Percentiles rank a stretch among this genome's conserved stretches.
Evolutionary conservation across 2,888 invertebrate species (phyloP).

Genomic region (Drosophila kuntzei): DNA sequence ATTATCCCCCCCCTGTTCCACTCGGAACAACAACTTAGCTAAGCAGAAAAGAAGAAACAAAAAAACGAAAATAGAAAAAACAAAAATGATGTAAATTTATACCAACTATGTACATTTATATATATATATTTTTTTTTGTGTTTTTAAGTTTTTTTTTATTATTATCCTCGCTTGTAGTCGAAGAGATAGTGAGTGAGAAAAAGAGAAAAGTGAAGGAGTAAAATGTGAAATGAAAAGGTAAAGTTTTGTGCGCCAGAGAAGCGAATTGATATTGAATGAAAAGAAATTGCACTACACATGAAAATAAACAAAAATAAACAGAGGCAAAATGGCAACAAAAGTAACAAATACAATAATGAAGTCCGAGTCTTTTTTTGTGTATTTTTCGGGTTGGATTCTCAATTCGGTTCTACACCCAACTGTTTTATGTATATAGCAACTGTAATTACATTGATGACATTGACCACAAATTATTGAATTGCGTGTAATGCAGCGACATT

Average conservation of each 20-base stretch:
- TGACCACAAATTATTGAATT: constrained; percentile 72
- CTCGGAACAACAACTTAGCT: constrained; percentile 21
- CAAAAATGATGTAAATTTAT: constrained; percentile 39
- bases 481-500: constrained; percentile 53
- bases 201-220: constrained; percentile 13
- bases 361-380: constrained; percentile 5
- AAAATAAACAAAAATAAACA: constrained; percentile 45
- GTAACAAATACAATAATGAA: constrained; percentile 16
- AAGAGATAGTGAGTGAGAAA: constrained; percentile 13
- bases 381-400: background rate
- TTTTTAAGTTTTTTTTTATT: constrained; percentile 38
- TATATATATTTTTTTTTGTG: constrained; percentile 28
- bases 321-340: constrained; percentile 35
- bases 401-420: constrained; percentile 1
- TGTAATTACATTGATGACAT: constrained; percentile 58
- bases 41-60: constrained; percentile 1
- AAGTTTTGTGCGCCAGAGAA: constrained; percentile 37
- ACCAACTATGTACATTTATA: constrained; percentile 48
- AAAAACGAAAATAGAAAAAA: constrained; percentile 21
- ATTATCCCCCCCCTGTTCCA: constrained; percentile 13
- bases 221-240: constrained; percentile 54
- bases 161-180: constrained; percentile 31
- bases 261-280: constrained; percentile 61
- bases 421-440: constrained; percentile 12
- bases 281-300: constrained; percentile 45